Evolutionary conservation across 2,113 vertebrate genomes (phyloP), one percentile per base, ranked within the genome.

Genomic region (Gulo gulo): DNA sequence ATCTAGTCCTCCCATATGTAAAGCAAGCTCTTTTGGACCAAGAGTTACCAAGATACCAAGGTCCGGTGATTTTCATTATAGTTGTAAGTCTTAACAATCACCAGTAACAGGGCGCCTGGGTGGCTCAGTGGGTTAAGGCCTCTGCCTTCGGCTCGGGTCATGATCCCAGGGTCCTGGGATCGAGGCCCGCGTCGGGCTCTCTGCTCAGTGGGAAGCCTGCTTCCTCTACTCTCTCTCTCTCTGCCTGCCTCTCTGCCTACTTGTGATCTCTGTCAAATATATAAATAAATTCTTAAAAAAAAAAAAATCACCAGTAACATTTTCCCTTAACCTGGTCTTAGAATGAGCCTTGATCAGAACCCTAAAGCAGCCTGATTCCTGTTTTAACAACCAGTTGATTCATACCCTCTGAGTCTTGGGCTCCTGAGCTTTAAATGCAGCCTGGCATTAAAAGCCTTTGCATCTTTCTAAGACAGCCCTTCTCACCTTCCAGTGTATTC

Each of bases 241-340:
- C 50, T 52, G 50, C 4, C 50, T 52, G 50, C 50, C 15, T 52
- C 50, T 52, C 14, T 52, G 50, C 15, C 50, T 52, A 52, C 50
- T 16, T 16, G 50, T 52, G 50, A 52, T 16, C 50, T 52, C 50
- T 52, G 50, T 52, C 50, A 52, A 52, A 52, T 52, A 52, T 16
- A 52, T 52, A 52, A 52, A 16, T 52, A 52, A 52, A 52, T 16
- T 52, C 14, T 52, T 52, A 4, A 52, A 52, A 52, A 52, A 16
- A 52, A 52, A 52, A 16, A 16, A 31, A 95, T 76, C 63, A 71
- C 59, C 47, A 55, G 14, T 59, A 50, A 39, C 20, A 16, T 67
- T 95, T 97, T 86, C 81, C n/a, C 76, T 65, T n/a, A 83, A 95
- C 42, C 45, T 42, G 26, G 18, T 74, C 47, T 87, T 87, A 74